Evolutionary conservation across 2,113 vertebrate genomes (phyloP).

Genomic region (Limanda limanda): DNA sequence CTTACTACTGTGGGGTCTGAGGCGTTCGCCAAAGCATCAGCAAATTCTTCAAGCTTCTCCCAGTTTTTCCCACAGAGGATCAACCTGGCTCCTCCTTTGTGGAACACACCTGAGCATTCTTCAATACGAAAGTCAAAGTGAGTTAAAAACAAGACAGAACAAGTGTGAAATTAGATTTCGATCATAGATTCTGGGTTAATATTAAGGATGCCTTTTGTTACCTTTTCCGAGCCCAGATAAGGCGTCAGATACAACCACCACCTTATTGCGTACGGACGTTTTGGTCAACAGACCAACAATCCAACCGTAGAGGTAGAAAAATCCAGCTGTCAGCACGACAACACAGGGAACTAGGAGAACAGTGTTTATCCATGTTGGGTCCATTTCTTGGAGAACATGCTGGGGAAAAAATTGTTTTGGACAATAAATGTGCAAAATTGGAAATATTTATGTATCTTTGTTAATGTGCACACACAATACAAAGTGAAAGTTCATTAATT

Average conservation of each 20-base stretch:
- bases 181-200: neutral
- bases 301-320: slow-evolving; percentile 87
- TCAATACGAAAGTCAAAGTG: slow-evolving; percentile 3
- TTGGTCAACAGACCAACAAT: slow-evolving; percentile 86
- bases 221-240: slow-evolving; percentile 91
- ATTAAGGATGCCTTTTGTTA: slow-evolving; percentile 59
- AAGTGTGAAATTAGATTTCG: neutral
- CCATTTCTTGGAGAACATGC: slow-evolving; percentile 79
- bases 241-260: slow-evolving; percentile 92
- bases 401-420: neutral
- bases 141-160: neutral
- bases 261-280: slow-evolving; percentile 91
- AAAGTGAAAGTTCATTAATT: neutral
- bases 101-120: slow-evolving; percentile 92
- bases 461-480: neutral
- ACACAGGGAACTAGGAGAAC: slow-evolving; percentile 85
- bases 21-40: slow-evolving; percentile 83
- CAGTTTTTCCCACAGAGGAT: slow-evolving; percentile 92
- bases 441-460: neutral
- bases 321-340: slow-evolving; percentile 86
- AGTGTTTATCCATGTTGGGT: slow-evolving; percentile 68
- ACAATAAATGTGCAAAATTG: neutral
- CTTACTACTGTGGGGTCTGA: slow-evolving; percentile 90
- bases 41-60: slow-evolving; percentile 89
- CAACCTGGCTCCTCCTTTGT: slow-evolving; percentile 88